Conservation (phyloP, 92 coral and sea anemone species). For the Metridium senile region DNA sequence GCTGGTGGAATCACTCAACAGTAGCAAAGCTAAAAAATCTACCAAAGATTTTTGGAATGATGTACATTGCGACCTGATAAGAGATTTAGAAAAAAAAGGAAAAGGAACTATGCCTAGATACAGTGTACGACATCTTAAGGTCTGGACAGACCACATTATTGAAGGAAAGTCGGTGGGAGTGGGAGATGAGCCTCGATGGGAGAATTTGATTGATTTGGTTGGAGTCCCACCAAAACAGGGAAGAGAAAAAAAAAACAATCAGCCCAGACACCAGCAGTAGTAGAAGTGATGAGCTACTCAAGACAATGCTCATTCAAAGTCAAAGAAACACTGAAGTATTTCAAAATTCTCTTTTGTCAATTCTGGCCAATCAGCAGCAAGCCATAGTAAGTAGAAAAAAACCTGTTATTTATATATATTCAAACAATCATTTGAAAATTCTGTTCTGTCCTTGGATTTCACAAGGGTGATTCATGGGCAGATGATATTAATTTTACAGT, state of each 20-base stretch:
- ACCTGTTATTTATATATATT: no score
- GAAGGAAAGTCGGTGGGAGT: constrained; percentile 27
- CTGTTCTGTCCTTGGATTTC: no score
- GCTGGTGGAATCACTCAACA: constrained; percentile 19
- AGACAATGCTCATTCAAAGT: neutral
- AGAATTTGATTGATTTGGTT: neutral
- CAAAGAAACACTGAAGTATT: neutral
- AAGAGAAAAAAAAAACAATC: neutral
- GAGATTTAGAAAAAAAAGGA: constrained; percentile 56
- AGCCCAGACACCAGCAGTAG: constrained; percentile 1
- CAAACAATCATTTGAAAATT: no score
- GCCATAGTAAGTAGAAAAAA: neutral
- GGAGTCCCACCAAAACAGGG: neutral
- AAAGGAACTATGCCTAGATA: constrained; percentile 35
- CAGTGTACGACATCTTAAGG: constrained; percentile 41
- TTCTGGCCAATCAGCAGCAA: neutral
- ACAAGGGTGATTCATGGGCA: no score
- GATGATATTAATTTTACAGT: no score
- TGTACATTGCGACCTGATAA: constrained; percentile 31
- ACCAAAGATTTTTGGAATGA: constrained; percentile 43
- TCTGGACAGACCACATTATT: constrained; percentile 50
- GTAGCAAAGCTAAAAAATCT: neutral
- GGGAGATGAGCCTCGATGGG: constrained; percentile 24
- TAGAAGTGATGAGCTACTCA: neutral
- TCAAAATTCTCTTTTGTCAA: neutral